Evolutionary conservation across 1,140 invertebrate species (phyloP), one percentile per base, ranked within the genome.

Genomic region (Magallana angulata): DNA sequence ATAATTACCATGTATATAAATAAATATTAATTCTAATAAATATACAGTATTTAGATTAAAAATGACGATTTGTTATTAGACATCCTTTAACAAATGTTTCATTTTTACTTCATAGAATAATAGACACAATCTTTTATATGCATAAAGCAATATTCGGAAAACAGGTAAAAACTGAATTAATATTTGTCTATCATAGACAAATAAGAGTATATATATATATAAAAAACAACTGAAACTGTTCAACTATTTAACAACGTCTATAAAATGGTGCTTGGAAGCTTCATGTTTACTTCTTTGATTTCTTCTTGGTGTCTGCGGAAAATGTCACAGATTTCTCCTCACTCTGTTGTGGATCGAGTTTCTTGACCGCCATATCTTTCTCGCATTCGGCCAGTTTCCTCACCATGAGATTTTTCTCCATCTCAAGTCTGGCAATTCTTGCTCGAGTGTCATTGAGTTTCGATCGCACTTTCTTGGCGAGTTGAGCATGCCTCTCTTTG

Each of bases 331-430:
- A 36, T 62, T 84, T 84, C 24, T 84, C 82, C 12, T 84, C 82
- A 60, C 16, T 60, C 30, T 57, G n/a, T 60, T 57, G 30, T 60
- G 82, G 64, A 1, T 82, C 76, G 11, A 87, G 57, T 59, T 59
- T 87, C 57, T 76, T 85, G 18, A 62, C n/a, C 71, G 85, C 88
- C 11, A 89, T 89, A 16, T 89, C 86, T 84, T 87, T 87, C n/a
- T 30, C 24, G 87, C 85, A 87, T 7, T 90, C 88, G 16, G 89
- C 84, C 62, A 92, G 86, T 85, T 88, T 87, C 57, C 90, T 89
- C 12, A 80, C 80, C 30, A 90, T 88, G 57, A 90, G 87, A 71
- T 85, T 85, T 81, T 92, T 92, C 59, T 91, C 90, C 86, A 90
- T 90, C 82, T 93, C 90, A 3, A 91, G 64, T 59, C 86, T 90